Evolutionary conservation across 2,888 invertebrate genomes (phyloP), one percentile per base, ranked within the genome.

Genomic region (Dasysyrphus tricinctus): DNA sequence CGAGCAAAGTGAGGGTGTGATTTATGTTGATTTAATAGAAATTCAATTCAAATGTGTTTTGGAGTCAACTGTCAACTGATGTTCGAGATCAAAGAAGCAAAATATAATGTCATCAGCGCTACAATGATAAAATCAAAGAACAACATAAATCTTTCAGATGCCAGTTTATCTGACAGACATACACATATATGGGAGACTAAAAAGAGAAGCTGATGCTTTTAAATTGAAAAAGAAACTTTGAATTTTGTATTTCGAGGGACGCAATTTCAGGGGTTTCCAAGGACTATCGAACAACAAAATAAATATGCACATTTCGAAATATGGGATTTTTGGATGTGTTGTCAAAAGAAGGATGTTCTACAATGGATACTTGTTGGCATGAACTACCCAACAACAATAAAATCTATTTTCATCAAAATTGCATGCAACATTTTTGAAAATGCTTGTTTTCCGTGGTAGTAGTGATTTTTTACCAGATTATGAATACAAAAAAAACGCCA

Each of bases 21-120:
- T 86, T 86, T 86, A 82, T 86, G 70, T 74, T 49, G 70, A 82
- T 86, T 86, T 51, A 72, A 86, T 86, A 75, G 86, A 70, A 80
- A 72, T 65, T 76, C 65, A 72, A 84, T 80, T 72, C 75, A 75
- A 54, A 74, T 19, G 32, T 37, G 24, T 24, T 24, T 24, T 16
- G 16, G 14, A 24, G 61, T 81, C 67, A 67, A 37, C 65, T 61
- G 61, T 81, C 67, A 67, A 37, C 65, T 61, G 69, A 49, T 57
- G 51, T 34, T 77, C 37, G n/a, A 80, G 86, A 86, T 86, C 86
- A 86, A 86, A 86, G 86, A 67, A 75, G 44, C 82, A 79, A 79
- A 79, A 76, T 67, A 54, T 24, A 24, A 24, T 82, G 70, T 79
- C 86, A 70, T 65, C 78, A 70, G 72, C 49, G 76, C 29, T 44